phyloP scores from a whole-genome alignment of 1,140 invertebrate genomes.

The Popillia japonica region DNA sequence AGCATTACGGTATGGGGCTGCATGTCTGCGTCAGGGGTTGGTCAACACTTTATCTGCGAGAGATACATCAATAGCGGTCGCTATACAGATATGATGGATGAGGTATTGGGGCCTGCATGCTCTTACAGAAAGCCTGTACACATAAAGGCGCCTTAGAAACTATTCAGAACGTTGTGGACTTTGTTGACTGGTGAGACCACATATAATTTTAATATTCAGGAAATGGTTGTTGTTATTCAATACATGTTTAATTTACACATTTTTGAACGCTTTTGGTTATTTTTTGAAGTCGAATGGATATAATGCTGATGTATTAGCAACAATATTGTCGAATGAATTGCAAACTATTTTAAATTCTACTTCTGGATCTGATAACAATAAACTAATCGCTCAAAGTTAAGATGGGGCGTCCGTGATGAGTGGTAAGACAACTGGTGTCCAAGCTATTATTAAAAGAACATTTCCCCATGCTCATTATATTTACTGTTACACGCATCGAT shows the following conservation, averaged over 20 bases:
- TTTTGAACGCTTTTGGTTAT: constrained; percentile 42
- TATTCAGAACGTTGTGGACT: too few relatives aligned
- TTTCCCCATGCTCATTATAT: constrained; percentile 51
- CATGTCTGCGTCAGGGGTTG: too few relatives aligned
- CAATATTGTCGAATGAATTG: not conserved
- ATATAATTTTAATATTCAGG: constrained; percentile 35
- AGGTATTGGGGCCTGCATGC: too few relatives aligned
- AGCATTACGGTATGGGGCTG: too few relatives aligned
- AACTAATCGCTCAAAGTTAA: constrained; percentile 54
- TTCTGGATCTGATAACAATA: constrained; percentile 34
- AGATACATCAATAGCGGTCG: too few relatives aligned
- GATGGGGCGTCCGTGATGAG: constrained; percentile 53
- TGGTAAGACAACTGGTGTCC: constrained; percentile 49
- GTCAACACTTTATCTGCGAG: too few relatives aligned
- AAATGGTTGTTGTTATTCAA: constrained; percentile 44
- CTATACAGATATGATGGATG: too few relatives aligned
- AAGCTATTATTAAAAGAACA: constrained; percentile 46
- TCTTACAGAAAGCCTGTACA: too few relatives aligned
- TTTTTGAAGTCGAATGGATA: constrained; percentile 32
- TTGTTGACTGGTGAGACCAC: constrained; percentile 44
- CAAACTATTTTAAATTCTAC: not conserved
- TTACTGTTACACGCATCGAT: constrained; percentile 52
- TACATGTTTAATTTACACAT: constrained; percentile 38
- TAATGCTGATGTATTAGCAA: constrained; percentile 31
- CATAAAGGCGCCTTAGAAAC: too few relatives aligned